Evolutionary conservation across 2,113 vertebrate genomes (phyloP).

Genomic region (Salvelinus sp.): DNA sequence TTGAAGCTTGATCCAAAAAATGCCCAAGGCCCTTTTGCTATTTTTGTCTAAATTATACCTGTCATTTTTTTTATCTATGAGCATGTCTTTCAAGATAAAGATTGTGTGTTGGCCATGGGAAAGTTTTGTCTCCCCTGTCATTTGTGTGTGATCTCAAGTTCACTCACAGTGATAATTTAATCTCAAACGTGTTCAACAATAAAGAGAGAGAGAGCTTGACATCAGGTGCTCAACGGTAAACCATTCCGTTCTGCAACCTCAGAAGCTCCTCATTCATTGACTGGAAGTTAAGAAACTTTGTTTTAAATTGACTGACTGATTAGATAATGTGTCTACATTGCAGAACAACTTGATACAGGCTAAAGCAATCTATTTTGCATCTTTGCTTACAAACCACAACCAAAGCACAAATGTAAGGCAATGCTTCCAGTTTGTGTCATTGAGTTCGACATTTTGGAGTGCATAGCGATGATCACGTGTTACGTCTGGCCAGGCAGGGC

Average conservation of each 20-base stretch:
- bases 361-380: too few species aligned
- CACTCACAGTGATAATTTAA: background rate
- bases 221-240: too few species aligned
- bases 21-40: conserved; percentile 50
- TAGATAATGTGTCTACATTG: background rate
- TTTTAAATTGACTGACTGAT: background rate
- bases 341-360: background rate
- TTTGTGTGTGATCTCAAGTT: conserved; percentile 28
- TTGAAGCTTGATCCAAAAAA: conserved; percentile 63
- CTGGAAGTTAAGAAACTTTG: too few species aligned
- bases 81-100: conserved; percentile 52
- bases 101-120: conserved; percentile 41
- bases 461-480: background rate
- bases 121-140: conserved; percentile 32
- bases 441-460: too few species aligned
- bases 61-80: conserved; percentile 71
- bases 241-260: too few species aligned
- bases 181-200: background rate
- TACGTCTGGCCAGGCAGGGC: conserved; percentile 54
- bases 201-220: too few species aligned
- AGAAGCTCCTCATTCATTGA: too few species aligned
- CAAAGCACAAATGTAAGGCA: background rate
- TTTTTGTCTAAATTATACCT: conserved; percentile 71
- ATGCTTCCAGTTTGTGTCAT: background rate
- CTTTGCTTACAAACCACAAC: background rate